Evolutionary conservation across 2,797 vertebrate genomes (phyloP), one percentile per base, ranked within the genome.

Genomic region (Kryptolebias ocellatus): DNA sequence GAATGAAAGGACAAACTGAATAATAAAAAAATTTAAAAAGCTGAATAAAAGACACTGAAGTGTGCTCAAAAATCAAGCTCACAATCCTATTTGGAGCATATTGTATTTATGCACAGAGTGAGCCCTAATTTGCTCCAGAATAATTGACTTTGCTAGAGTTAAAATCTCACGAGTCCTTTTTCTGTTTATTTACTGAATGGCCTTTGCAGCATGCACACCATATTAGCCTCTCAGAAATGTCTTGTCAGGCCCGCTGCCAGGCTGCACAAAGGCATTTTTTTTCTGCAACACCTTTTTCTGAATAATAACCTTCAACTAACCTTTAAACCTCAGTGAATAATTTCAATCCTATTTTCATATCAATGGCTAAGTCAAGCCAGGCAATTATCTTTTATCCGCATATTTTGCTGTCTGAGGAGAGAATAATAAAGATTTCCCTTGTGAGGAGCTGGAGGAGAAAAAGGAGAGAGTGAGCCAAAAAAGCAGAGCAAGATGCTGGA

Each of bases 341-440:
- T 97, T 96, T 94, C 95, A 95, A 94, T 92, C 95, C 95, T 93
- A 97, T 98, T 98, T 97, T 97, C 95, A 97, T 97, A 96, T 97
- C 96, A 97, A 97, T 96, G 92, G 94, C 91, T 92, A 92, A 96
- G 95, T 96, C 95, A 94, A 96, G 94, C 93, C 94, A 95, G 93
- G 95, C 95, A 98, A 96, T 98, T 97, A 97, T 96, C 95, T 96
- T 97, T 96, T 95, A 96, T 96, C 95, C 94, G 88, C 95, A 94
- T 93, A 94, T 94, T 95, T 95, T 95, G 94, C 95, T 92, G 92
- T 96, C 95, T 95, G 94, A 91, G 93, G 90, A 79, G 94, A 93
- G 96, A 95, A 96, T 95, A 95, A 96, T 96, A 94, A 95, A 94
- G 94, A 94, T 95, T 94, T 95, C 95, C 96, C 95, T 88, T 92